phyloP scores from a whole-genome alignment of 2,888 invertebrate genomes.

The Drosophila nr. fundita region DNA sequence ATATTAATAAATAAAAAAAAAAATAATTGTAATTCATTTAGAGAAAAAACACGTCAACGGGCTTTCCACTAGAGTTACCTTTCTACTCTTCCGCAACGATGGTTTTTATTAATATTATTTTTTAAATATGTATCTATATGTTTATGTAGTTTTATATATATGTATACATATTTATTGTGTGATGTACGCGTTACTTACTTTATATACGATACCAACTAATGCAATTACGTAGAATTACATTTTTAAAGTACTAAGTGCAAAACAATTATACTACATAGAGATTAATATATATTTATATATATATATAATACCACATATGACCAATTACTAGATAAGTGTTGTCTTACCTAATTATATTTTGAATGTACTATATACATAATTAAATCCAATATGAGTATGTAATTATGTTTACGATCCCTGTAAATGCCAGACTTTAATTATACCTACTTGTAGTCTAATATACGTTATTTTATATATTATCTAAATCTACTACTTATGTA shows the following conservation, averaged over 20 bases:
- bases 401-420: conserved; percentile 20
- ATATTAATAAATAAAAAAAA: conserved; percentile 1
- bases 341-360: conserved; percentile 40
- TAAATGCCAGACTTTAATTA: conserved; percentile 34
- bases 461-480: conserved; percentile 55
- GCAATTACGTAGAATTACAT: conserved; percentile 69
- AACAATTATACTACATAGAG: conserved; percentile 7
- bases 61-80: conserved; percentile 81
- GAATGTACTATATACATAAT: conserved; percentile 26
- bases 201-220: conserved; percentile 67
- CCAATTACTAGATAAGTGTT: conserved; percentile 72
- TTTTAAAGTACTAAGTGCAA: conserved; percentile 35
- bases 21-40: conserved; percentile 23
- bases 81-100: conserved; percentile 73
- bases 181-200: conserved; percentile 74
- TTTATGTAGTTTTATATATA: conserved; percentile 50
- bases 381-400: conserved; percentile 22
- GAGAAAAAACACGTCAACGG: conserved; percentile 55
- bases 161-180: conserved; percentile 51
- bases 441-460: conserved; percentile 30
- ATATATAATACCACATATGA: conserved; percentile 38
- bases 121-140: conserved; percentile 11
- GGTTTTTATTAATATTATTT: conserved; percentile 42
- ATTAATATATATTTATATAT: background rate
- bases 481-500: conserved; percentile 30